These are phyloP conservation scores for Schmidtea mediterranea DNA, from an alignment of 1,140 invertebrate species.

Conservation along the genomic window DNA sequence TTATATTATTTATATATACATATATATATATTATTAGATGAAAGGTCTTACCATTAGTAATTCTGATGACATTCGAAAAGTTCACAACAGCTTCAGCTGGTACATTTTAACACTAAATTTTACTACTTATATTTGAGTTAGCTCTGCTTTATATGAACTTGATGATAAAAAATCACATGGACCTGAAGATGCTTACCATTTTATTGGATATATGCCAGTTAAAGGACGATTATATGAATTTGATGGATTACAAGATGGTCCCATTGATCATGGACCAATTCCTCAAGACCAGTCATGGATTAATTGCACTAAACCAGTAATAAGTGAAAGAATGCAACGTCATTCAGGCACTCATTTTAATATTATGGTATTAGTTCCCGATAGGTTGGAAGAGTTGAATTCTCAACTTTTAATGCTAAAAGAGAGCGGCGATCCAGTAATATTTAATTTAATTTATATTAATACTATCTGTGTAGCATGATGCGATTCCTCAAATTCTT, in stretches of 20 bases:
- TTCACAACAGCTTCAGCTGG: slow-evolving; percentile 87
- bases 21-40: slow-evolving; percentile 80
- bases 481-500: no score
- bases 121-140: no score
- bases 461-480: no score
- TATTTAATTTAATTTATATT: no score
- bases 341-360: slow-evolving; percentile 86
- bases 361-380: slow-evolving; percentile 77
- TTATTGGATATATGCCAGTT: slow-evolving; percentile 79
- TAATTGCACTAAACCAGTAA: slow-evolving; percentile 57
- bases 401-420: slow-evolving; percentile 53
- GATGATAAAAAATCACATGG: slow-evolving; percentile 49
- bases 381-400: slow-evolving; percentile 50
- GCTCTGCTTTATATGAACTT: slow-evolving; percentile 74
- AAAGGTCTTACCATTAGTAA: slow-evolving; percentile 80
- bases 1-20: no score
- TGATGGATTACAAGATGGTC: slow-evolving; percentile 67
- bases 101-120: slow-evolving; percentile 14
- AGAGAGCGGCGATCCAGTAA: slow-evolving; percentile 39
- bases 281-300: slow-evolving; percentile 48
- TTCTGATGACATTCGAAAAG: slow-evolving; percentile 63
- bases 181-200: slow-evolving; percentile 88
- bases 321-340: slow-evolving; percentile 73
- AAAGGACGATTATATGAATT: slow-evolving; percentile 76
- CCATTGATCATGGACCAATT: slow-evolving; percentile 14